Base-by-base conservation (phyloP, 53 echinoderm and acorn worm genomes). In the Astropecten irregularis region DNA sequence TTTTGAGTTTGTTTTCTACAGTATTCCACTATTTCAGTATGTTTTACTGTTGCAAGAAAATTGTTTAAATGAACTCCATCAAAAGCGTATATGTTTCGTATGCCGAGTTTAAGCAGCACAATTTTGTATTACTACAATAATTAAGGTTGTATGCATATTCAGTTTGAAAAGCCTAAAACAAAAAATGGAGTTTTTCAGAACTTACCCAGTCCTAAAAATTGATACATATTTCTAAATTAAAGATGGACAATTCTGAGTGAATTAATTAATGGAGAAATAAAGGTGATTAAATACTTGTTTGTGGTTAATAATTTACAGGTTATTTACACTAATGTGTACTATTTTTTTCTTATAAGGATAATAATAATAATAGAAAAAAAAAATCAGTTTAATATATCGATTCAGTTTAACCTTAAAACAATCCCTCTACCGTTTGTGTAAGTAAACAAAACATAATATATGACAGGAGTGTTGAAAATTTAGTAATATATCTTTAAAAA, bases 291-390 rank as follows among this genome's bases (percentile, higher is more conserved):
- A 74, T 74, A 74, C 38, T 36, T 66, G 1, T 27, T 62, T 31
- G 32, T 37, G 32, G 74, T 74, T 74, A 74, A 74, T 74, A 53
- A 25, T 74, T 74, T 74, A 74, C 74, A 74, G 56, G 74, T 56
- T 74, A 74, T 74, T 74, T 74, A 74, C 74, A 74, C 74, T 26
- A 54, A 23, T 13, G 21, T 39, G 58, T 74, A 73, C 73, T 73
- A 42, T 73, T 73, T 52, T 20, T 72, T 54, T 52, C 31, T 55
- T 23, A 36, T 38, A 3, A 28, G 57, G 44, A 58, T 14, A 42
- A 42, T 42, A 11, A 40, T 39, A 26, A 49, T 50, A 26, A 35
- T 20, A 36, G 42, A 6, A 42, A 42, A 11, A 11, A 11, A 42
- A 42, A 8, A 42, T 42, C 42, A 11, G 6, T 42, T 54, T 38